Base-by-base conservation (phyloP, 2,797 vertebrate genomes). In the Pyrocephalus nanus region DNA sequence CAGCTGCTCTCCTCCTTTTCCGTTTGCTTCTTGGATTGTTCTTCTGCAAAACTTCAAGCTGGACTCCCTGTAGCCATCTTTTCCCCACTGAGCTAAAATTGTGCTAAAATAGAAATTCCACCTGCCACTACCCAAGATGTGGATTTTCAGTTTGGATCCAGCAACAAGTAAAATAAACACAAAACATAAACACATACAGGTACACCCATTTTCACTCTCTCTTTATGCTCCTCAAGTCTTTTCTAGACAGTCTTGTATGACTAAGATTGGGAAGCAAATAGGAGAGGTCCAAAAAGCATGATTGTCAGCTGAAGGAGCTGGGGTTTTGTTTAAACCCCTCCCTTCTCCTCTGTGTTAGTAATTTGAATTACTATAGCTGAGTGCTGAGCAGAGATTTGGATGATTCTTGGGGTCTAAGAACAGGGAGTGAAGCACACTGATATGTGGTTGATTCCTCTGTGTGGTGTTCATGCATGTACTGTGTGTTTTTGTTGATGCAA, bases 391-490 rank as follows among this genome's bases (percentile, higher is more conserved):
- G 90, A 69, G 27, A 27, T 83, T 61, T 69, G 70, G 21, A 21
- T 54, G 62, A 57, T 75, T 55, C 38, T 54, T 72, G 26, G 6
- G 38, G 34, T 21, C 34, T 48, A 65, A 32, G 55, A 57, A 2
- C 15, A 32, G 23, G 22, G 23, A 79, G 20, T 34, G 45, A 76
- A 85, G 60, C 61, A 58, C 32, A 4, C 0, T 13, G 58, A 4
- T 50, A 48, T 3, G 7, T 15, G 71, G 42, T 26, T 8, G 69
- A 12, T 57, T 22, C 45, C 15, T 0, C 2, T 34, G 45, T 11
- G 57, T 19, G 62, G 20, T 48, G 30, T 25, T 72, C 30, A 4
- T 11, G 38, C 12, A 2, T 12, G 22, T 17, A 1, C 50, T 74
- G 43, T 3, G 0, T 54, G 36, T 36, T 42, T 86, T 51, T 48